Base-by-base conservation (phyloP, 2,888 invertebrate genomes). In the Drosophila suboccidentalis region DNA sequence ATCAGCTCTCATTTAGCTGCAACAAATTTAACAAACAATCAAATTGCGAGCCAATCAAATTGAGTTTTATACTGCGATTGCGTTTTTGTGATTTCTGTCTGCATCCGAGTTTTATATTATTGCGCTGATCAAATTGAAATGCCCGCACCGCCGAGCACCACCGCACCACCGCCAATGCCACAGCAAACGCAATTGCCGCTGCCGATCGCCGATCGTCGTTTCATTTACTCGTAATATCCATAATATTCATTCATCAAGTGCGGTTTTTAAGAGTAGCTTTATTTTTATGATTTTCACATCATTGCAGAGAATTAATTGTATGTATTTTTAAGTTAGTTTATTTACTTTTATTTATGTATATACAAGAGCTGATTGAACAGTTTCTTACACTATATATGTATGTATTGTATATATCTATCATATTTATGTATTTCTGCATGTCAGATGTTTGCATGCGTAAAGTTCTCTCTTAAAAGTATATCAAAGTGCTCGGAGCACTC, bases 1-100 rank as follows among this genome's bases (percentile, higher is more conserved):
- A 84, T 89, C 86, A 87, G 76, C 61, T 59, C 72, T 78, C 70
- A 83, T 77, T 82, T 69, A 85, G 82, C 62, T 67, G 55, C 61
- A 54, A 49, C 64, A 71, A 62, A 46, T 46, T 74, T 80, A 89
- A 82, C 80, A 75, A 78, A 63, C 75, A 80, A 77, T 70, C 62
- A 68, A 64, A 51, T 38, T 44, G 44, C 58, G 43, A 55, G 51
- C 67, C 63, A 69, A 67, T 62, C 39, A 68, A 69, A 73, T 65
- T 73, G 61, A 59, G 50, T 65, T 66, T 54, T 57, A 65, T 39
- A 74, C 71, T 71, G 66, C 64, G 70, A 79, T 55, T 81, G 69
- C 64, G 51, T 69, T 50, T 50, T 78, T 72, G 53, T 50, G 65
- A 62, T 76, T 64, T 61, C 63, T 50, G 61, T 71, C 54, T 80